A percentile compares a stretch with the other conserved stretches of the same genome.
phyloP scores from a whole-genome alignment of 2,888 invertebrate genomes.

The Drosophila prolongata region DNA sequence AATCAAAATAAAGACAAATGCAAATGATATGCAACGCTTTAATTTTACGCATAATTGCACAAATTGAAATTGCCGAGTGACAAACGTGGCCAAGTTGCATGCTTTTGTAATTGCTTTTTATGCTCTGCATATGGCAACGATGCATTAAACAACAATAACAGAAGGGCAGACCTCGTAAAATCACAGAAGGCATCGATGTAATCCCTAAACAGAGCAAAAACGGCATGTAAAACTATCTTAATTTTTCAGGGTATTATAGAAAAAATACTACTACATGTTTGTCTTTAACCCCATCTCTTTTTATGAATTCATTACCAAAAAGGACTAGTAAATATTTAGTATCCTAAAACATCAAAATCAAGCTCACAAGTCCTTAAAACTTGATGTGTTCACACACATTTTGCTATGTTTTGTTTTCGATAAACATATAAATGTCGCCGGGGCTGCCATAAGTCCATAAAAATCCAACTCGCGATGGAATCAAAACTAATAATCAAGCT shows the following conservation, averaged over 20 bases:
- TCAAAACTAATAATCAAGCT: slow-evolving; percentile 40
- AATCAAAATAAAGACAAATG: slow-evolving; percentile 63
- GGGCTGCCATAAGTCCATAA: slow-evolving; percentile 38
- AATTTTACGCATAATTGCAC: slow-evolving; percentile 81
- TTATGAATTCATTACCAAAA: no score
- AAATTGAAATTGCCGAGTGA: slow-evolving; percentile 78
- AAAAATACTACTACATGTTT: no score
- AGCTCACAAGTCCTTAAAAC: not conserved
- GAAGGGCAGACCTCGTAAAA: not conserved
- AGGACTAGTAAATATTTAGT: no score
- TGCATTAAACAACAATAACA: slow-evolving; percentile 54
- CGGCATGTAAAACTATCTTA: no score
- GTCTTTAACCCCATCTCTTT: no score
- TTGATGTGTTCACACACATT: slow-evolving; percentile 56
- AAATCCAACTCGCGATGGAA: slow-evolving; percentile 33
- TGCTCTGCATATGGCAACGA: slow-evolving; percentile 55
- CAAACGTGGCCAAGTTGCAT: slow-evolving; percentile 54
- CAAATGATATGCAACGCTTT: slow-evolving; percentile 78
- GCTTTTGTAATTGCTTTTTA: slow-evolving; percentile 68
- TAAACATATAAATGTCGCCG: slow-evolving; percentile 67
- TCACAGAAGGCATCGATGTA: not conserved
- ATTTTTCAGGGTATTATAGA: no score
- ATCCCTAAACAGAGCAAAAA: not conserved
- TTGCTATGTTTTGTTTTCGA: slow-evolving; percentile 58
- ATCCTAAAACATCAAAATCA: not conserved